Conservation (phyloP, 2,888 invertebrate species). For the Notodonta dromedarius region DNA sequence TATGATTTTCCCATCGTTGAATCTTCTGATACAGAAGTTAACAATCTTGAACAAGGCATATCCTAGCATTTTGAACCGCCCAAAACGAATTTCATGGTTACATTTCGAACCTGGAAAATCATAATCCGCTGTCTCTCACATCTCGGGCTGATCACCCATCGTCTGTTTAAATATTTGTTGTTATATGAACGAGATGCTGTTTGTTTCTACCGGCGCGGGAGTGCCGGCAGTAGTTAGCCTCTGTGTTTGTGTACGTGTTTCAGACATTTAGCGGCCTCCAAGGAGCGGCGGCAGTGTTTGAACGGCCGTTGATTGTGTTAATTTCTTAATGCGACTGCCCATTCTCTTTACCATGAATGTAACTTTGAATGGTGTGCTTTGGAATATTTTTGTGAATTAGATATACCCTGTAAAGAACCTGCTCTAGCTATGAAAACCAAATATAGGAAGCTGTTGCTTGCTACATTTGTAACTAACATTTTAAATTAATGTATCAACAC, state of each 20-base stretch:
- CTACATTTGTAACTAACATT: no score
- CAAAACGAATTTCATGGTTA: background rate
- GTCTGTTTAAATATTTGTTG: slow-evolving; percentile 66
- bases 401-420: background rate
- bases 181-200: slow-evolving; percentile 61
- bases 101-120: background rate
- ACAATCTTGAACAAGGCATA: no score
- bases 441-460: no score
- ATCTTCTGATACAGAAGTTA: no score
- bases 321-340: slow-evolving; percentile 15
- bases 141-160: slow-evolving; percentile 25
- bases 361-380: background rate
- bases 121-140: slow-evolving; percentile 17
- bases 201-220: slow-evolving; percentile 54
- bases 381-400: background rate
- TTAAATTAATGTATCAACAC: no score
- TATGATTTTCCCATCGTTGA: no score
- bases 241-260: slow-evolving; percentile 49
- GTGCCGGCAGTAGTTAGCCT: slow-evolving; percentile 42
- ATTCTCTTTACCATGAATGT: slow-evolving; percentile 2
- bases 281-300: slow-evolving; percentile 10
- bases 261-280: slow-evolving; percentile 29
- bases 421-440: no score
- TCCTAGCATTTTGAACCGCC: no score
- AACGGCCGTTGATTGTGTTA: slow-evolving; percentile 29